phyloP scores from a whole-genome alignment of 1,140 invertebrate species.

The Hyphantria cunea region DNA sequence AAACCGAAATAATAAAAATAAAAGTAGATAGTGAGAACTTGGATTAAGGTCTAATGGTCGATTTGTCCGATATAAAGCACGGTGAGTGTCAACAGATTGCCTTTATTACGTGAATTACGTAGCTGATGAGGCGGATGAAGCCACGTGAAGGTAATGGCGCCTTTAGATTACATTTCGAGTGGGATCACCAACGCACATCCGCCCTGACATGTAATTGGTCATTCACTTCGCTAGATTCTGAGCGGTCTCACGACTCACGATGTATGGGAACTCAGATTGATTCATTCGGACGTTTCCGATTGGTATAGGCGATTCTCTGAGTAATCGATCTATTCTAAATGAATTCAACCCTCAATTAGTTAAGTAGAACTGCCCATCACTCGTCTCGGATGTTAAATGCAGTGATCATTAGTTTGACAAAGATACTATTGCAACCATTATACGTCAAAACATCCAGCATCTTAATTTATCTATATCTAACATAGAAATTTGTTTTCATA shows the following conservation, averaged over 20 bases:
- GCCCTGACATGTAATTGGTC: conserved; percentile 66
- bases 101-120: conserved; percentile 70
- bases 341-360: background rate
- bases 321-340: background rate
- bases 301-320: conserved; percentile 7
- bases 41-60: background rate
- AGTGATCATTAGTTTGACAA: background rate
- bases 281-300: conserved; percentile 34
- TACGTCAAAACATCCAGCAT: no score
- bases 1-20: background rate
- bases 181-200: conserved; percentile 55
- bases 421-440: no score
- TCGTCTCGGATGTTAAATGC: background rate
- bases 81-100: conserved; percentile 48
- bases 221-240: conserved; percentile 51
- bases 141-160: conserved; percentile 55
- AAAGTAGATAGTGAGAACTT: conserved; percentile 5
- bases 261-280: conserved; percentile 48
- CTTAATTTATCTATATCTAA: no score
- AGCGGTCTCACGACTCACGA: conserved; percentile 55
- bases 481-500: no score
- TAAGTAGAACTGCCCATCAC: background rate
- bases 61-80: conserved; percentile 35
- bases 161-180: conserved; percentile 62
- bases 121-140: conserved; percentile 54